Conservation (phyloP, 2,113 vertebrate genomes). For the Dipodomys merriami region DNA sequence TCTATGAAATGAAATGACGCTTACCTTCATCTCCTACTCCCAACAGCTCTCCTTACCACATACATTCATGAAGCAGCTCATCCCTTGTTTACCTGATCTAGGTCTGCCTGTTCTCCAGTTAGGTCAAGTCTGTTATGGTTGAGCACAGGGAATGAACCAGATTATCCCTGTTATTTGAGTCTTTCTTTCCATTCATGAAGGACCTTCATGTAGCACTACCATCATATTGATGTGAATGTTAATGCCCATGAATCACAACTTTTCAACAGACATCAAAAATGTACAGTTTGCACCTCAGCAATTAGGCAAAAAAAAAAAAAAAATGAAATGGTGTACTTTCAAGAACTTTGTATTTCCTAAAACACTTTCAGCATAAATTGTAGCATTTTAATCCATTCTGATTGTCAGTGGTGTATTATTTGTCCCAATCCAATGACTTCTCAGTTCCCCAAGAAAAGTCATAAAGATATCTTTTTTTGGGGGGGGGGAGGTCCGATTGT, state of each 20-base stretch:
- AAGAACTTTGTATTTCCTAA: constrained; percentile 56
- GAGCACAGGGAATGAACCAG: not conserved
- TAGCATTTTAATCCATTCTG: constrained; percentile 14
- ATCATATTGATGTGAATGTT: not conserved
- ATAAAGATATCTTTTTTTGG: not conserved
- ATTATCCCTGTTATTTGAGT: not conserved
- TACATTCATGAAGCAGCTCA: not conserved
- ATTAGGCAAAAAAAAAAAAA: not conserved
- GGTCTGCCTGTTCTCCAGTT: not conserved
- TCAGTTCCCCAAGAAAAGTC: constrained; percentile 48
- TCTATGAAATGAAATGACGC: constrained; percentile 2
- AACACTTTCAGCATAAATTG: constrained; percentile 21
- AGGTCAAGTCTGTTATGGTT: not conserved
- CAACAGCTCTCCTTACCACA: not conserved
- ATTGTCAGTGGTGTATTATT: not conserved
- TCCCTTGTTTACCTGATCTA: not conserved
- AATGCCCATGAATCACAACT: not conserved
- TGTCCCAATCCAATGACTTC: constrained; percentile 2
- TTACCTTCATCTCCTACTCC: not conserved
- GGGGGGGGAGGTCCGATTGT: too few relatives aligned
- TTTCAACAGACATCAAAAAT: not conserved
- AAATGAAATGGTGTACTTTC: not conserved
- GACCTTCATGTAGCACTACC: not conserved
- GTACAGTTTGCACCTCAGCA: constrained; percentile 1
- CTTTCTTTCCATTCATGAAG: not conserved